phyloP scores from a whole-genome alignment of 1,140 invertebrate genomes.

The Temnothorax longispinosus region DNA sequence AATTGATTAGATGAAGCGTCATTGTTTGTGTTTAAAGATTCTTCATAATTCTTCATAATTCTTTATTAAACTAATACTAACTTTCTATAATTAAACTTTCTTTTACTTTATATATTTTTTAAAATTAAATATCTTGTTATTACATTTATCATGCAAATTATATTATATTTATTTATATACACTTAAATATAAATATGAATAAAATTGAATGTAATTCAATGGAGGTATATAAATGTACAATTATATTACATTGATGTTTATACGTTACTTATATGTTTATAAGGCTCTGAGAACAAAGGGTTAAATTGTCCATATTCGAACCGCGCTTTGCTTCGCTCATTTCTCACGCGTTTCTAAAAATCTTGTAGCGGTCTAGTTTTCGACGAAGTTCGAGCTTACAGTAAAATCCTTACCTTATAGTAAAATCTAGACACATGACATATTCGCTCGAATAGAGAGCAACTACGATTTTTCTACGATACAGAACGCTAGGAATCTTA shows the following conservation, averaged over 20 bases:
- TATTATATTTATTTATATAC: background rate
- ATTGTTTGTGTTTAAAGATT: background rate
- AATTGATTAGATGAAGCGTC: background rate
- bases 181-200: background rate
- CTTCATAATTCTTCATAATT: background rate
- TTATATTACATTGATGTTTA: background rate
- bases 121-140: background rate
- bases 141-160: background rate
- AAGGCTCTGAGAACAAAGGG: background rate
- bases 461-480: slow-evolving; percentile 53
- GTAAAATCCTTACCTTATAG: background rate
- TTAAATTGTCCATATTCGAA: background rate
- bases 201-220: background rate
- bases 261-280: background rate
- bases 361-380: slow-evolving; percentile 18
- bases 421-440: slow-evolving; percentile 39
- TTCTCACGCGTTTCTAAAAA: background rate
- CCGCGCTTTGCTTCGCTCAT: background rate
- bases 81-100: background rate
- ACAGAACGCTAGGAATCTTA: slow-evolving; percentile 30
- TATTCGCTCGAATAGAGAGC: slow-evolving; percentile 14
- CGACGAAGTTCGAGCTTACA: slow-evolving; percentile 28
- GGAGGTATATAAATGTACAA: too few species aligned
- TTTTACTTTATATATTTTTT: background rate
- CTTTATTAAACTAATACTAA: background rate